phyloP scores from a whole-genome alignment of 1,140 invertebrate genomes.

The Steinernema feltiae region DNA sequence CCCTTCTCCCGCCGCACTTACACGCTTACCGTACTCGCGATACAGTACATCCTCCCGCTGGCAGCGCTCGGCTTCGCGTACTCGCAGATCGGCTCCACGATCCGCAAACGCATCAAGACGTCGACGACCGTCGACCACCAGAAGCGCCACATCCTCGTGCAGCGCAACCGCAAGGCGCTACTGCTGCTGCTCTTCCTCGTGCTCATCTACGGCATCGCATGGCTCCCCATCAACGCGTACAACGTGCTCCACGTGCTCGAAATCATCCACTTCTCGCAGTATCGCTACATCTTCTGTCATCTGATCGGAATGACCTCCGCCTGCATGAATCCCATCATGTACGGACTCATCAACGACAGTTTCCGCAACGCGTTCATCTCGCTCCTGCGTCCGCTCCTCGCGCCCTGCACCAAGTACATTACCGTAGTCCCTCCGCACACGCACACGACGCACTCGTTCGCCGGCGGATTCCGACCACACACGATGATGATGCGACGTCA shows the following conservation, averaged over 20 bases:
- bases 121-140: slow-evolving; percentile 43
- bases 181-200: slow-evolving; percentile 49
- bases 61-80: slow-evolving; percentile 51
- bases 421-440: neutral
- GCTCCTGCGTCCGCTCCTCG: slow-evolving; percentile 4
- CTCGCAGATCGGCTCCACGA: slow-evolving; percentile 55
- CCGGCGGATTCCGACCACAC: neutral
- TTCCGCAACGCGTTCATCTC: slow-evolving; percentile 38
- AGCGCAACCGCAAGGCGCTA: slow-evolving; percentile 46
- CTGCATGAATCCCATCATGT: slow-evolving; percentile 54
- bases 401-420: slow-evolving; percentile 3
- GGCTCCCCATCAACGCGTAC: slow-evolving; percentile 55
- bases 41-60: slow-evolving; percentile 56
- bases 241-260: slow-evolving; percentile 55
- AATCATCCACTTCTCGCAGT: slow-evolving; percentile 55
- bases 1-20: slow-evolving; percentile 51
- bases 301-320: slow-evolving; percentile 53
- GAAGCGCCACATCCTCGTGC: slow-evolving; percentile 16
- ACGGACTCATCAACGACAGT: slow-evolving; percentile 50
- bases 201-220: slow-evolving; percentile 50
- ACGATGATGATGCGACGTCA: neutral
- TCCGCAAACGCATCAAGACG: slow-evolving; percentile 45
- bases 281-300: slow-evolving; percentile 54
- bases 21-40: slow-evolving; percentile 50
- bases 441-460: slow-evolving; percentile 4